phyloP scores from a whole-genome alignment of 1,140 invertebrate genomes.

The Drosophila tristis region DNA sequence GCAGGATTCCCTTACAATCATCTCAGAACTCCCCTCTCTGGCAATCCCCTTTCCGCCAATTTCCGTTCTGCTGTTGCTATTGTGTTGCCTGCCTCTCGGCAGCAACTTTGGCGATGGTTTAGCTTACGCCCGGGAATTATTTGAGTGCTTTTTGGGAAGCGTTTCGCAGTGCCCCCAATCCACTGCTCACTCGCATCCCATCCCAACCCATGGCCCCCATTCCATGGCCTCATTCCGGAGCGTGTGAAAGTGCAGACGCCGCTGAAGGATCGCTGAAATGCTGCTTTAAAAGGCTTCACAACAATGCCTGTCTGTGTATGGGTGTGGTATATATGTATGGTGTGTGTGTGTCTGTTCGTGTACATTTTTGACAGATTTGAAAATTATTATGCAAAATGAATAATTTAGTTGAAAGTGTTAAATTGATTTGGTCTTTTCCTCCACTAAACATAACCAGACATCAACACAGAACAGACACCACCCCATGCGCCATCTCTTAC shows the following conservation, averaged over 20 bases:
- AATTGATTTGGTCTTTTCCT: conserved; percentile 79
- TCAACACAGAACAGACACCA: background rate
- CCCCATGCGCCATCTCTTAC: background rate
- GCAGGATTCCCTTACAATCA: conserved; percentile 4
- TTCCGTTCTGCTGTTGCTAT: conserved; percentile 46
- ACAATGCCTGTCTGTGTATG: too few species aligned
- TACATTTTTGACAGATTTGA: conserved; percentile 80
- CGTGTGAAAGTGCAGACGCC: conserved; percentile 80
- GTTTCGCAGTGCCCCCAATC: conserved; percentile 22
- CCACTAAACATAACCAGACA: conserved; percentile 47
- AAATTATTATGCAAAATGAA: conserved; percentile 83
- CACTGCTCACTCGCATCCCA: background rate
- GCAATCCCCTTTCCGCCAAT: conserved; percentile 6
- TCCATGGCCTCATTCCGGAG: conserved; percentile 38
- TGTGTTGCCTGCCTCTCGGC: conserved; percentile 46
- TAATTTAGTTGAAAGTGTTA: conserved; percentile 82
- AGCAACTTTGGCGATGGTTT: conserved; percentile 77
- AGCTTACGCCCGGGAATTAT: conserved; percentile 81
- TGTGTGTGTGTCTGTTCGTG: conserved; percentile 34
- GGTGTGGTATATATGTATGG: background rate
- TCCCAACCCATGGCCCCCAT: background rate
- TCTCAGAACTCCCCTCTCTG: background rate
- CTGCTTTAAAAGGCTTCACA: conserved; percentile 41
- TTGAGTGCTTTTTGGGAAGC: conserved; percentile 74
- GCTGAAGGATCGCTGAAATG: conserved; percentile 52